phyloP scores from a whole-genome alignment of 2,797 vertebrate genomes.

The Tragelaphus oryx region DNA sequence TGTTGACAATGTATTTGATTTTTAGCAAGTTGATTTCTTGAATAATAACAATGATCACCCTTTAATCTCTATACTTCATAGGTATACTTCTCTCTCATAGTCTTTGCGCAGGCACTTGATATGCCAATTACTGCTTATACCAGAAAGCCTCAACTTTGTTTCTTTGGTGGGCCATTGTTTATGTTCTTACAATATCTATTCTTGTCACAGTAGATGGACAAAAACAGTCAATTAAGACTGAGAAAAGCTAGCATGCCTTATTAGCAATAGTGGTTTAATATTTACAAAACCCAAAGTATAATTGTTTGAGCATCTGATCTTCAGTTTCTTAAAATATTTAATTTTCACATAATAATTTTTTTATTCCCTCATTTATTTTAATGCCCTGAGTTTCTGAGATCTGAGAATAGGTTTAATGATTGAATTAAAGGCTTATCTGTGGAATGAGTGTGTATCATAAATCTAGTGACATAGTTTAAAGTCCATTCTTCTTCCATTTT shows the following conservation, averaged over 20 bases:
- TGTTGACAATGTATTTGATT: background rate
- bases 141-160: background rate
- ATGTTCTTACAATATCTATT: background rate
- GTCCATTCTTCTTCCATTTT: slow-evolving; percentile 6
- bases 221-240: background rate
- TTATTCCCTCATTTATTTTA: background rate
- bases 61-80: background rate
- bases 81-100: background rate
- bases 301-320: background rate
- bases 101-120: background rate
- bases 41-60: background rate
- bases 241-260: background rate
- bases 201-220: background rate
- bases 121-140: background rate
- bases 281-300: background rate
- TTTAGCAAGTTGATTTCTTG: slow-evolving; percentile 20
- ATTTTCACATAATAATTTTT: background rate
- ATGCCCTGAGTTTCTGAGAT: slow-evolving; percentile 3
- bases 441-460: background rate
- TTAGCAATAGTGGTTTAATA: background rate
- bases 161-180: background rate
- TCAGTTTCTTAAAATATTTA: slow-evolving; percentile 27
- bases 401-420: slow-evolving; percentile 9
- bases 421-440: slow-evolving; percentile 3
- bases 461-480: slow-evolving; percentile 17